Evolutionary conservation across 2,888 invertebrate species (phyloP), one percentile per base, ranked within the genome.

Genomic region (Noctua fimbriata): DNA sequence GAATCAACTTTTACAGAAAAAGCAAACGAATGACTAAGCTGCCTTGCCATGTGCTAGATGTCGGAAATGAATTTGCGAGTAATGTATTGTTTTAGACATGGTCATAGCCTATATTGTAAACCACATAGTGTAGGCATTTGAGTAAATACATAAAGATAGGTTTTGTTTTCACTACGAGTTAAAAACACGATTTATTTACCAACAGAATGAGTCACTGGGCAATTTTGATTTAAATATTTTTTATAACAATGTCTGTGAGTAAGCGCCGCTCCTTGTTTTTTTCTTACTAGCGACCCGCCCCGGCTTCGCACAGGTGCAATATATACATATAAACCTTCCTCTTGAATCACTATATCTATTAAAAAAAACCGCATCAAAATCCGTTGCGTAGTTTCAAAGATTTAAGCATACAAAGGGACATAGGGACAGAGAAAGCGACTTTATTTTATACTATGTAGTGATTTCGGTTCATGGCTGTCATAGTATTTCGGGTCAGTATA

Each of bases 1-100:
- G 84, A 84, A 49, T 86, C 86, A 86, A 70, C 67, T 49, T 70
- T 65, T 28, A 60, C 67, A 86, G 70, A 72, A 84, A 84, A 76
- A 74, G 36, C 36, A 63, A 72, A 69, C 49, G 49, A 67, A 69
- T 84, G 86, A 86, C 76, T 84, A 76, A 84, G 28, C 44, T 47
- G 24, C 1, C 49, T 28, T 55, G 58, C 69, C 14, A 65, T 65
- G 41, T 21, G 28, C 47, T 12, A 52, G 47, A 41, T 69, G 41
- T 71, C 16, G 16, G 67, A 67, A 55, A 60, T 41, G n/a, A 82
- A 44, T 72, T 70, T 44, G 49, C 60, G 69, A 65, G 12, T n/a
- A 44, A 14, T 73, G 18, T 65, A 55, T 71, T 73, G 28, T 52
- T 67, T 83, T n/a, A 69, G 69, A 24, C 9, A 41, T 36, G 3